phyloP scores from a whole-genome alignment of 2,888 invertebrate genomes.

The Selenia dentaria region DNA sequence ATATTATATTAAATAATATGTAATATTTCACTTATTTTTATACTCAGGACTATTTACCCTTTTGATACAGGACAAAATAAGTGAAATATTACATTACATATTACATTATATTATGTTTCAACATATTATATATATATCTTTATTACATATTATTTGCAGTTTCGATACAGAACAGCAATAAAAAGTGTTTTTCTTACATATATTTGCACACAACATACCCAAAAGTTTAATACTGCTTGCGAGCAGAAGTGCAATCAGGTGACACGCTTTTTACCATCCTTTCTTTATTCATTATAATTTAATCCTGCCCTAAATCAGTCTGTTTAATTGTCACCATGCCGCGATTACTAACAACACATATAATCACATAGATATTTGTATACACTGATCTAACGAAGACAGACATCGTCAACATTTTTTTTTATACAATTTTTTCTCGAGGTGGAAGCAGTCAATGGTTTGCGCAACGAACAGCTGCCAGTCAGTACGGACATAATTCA shows the following conservation, averaged over 20 bases:
- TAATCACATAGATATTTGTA: conserved; percentile 76
- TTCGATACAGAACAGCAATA: no score
- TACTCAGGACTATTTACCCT: no score
- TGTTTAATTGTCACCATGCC: conserved; percentile 62
- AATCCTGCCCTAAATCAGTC: conserved; percentile 73
- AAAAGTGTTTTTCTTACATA: no score
- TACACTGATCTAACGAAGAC: conserved; percentile 74
- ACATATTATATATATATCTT: no score
- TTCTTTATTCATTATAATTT: conserved; percentile 32
- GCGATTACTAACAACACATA: conserved; percentile 57
- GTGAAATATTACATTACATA: no score
- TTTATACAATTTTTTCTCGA: conserved; percentile 26
- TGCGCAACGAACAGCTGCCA: conserved; percentile 12
- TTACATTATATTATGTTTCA: no score
- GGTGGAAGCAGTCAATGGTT: conserved; percentile 13
- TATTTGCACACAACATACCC: conserved; percentile 54
- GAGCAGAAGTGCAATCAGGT: conserved; percentile 56
- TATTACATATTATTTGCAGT: no score
- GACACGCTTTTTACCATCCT: conserved; percentile 39
- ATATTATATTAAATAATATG: no score
- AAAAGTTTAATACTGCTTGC: conserved; percentile 61
- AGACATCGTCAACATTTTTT: conserved; percentile 69
- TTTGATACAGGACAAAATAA: no score
- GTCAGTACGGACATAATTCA: conserved; percentile 1
- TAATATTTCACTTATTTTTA: no score